Evolutionary conservation across 2,888 invertebrate species (phyloP).

Genomic region (Parascotia fuliginaria): DNA sequence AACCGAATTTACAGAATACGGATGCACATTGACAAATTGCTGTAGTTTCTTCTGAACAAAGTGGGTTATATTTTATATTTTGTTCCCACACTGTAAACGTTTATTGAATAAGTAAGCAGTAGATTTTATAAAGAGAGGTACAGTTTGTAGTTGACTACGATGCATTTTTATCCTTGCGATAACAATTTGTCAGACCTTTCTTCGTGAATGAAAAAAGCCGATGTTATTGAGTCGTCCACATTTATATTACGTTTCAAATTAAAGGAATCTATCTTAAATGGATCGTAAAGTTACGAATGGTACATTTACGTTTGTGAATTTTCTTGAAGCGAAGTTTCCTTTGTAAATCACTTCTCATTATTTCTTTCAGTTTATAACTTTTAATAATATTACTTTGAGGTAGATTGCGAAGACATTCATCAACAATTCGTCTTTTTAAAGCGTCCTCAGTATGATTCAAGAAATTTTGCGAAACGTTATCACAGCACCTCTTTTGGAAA

Average conservation of each 20-base stretch:
- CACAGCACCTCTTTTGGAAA: no score
- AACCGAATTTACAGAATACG: constrained; percentile 65
- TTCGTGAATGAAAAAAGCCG: constrained; percentile 17
- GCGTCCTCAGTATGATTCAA: no score
- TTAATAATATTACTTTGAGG: not conserved
- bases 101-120: constrained; percentile 79
- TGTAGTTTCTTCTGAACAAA: constrained; percentile 76
- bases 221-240: constrained; percentile 12
- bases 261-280: not conserved
- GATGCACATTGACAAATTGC: constrained; percentile 76
- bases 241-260: constrained; percentile 10
- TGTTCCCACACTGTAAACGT: constrained; percentile 77
- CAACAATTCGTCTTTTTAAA: not conserved
- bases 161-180: constrained; percentile 47
- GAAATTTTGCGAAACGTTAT: no score
- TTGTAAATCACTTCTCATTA: not conserved
- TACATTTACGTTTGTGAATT: not conserved
- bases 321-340: not conserved
- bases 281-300: not conserved
- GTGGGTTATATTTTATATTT: constrained; percentile 79
- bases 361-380: not conserved
- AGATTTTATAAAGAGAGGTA: constrained; percentile 63
- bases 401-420: not conserved
- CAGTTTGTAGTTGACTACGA: constrained; percentile 38
- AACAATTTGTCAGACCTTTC: constrained; percentile 46